A percentile compares a stretch with the other conserved stretches of the same genome.
These are phyloP conservation scores for Apodemia zela DNA, from an alignment of 2,888 invertebrate genomes.

Conservation along the genomic window DNA sequence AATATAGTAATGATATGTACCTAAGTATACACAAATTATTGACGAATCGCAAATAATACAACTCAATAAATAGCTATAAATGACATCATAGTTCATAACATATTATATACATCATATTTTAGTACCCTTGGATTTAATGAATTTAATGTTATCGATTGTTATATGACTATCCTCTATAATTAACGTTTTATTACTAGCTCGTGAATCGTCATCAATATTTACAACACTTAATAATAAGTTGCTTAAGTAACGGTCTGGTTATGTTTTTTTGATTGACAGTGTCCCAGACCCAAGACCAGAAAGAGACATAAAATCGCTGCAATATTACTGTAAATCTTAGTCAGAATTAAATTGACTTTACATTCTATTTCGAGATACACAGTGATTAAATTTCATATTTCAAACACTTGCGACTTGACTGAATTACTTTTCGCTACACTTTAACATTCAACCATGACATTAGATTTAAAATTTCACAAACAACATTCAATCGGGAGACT, in stretches of 20 bases:
- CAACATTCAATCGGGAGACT: background rate
- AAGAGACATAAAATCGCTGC: background rate
- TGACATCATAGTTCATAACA: conserved; percentile 53
- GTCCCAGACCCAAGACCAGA: conserved; percentile 1
- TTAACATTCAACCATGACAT: background rate
- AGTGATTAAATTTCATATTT: background rate
- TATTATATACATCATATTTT: conserved; percentile 74
- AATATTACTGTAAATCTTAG: background rate
- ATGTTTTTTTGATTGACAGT: conserved; percentile 8
- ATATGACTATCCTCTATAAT: conserved; percentile 63
- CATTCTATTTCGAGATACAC: background rate
- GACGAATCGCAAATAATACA: conserved; percentile 69
- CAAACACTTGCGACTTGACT: background rate
- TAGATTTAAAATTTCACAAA: background rate
- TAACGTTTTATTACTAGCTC: conserved; percentile 50
- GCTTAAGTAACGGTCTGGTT: conserved; percentile 14
- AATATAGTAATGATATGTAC: conserved; percentile 73
- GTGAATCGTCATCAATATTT: conserved; percentile 66
- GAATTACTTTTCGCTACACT: background rate
- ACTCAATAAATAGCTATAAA: conserved; percentile 74
- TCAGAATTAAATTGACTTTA: background rate
- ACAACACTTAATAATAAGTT: conserved; percentile 38
- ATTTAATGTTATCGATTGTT: conserved; percentile 69
- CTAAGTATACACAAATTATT: conserved; percentile 75
- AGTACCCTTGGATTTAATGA: conserved; percentile 77